Base-by-base conservation (phyloP, 2,888 invertebrate species). In the Hirtodrosophila histrioides region DNA sequence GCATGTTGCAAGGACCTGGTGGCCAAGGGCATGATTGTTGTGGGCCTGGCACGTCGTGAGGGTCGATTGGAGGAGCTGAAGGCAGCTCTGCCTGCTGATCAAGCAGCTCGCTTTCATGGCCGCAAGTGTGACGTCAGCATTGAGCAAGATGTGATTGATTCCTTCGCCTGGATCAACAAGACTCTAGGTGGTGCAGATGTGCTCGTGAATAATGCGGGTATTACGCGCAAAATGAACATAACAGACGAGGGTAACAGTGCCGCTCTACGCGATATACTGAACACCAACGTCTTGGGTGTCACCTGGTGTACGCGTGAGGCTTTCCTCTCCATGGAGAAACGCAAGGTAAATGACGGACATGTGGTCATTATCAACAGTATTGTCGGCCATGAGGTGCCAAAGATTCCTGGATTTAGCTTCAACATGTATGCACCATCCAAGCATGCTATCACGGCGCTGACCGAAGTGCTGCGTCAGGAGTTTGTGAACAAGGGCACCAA, bases 141-240 rank as follows among this genome's bases (percentile, higher is more conserved):
- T 3, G 93, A 94, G 72, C 91, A 92, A 0, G 92, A 94, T 10
- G 93, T 94, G 24, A 69, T 92, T 23, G 86, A 86, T 4, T 91
- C 93, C 37, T 94, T 94, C 84, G 73, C 86, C 11, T 91, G 90
- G 89, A 91, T 93, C 41, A 92, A 93, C 9, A 69, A 87, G 8
- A 86, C 91, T 6, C 75, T 93, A 0, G 94, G 94, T 0, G 93
- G 93, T 1, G 91, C 93, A 2, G 93, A 94, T 85, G 91, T 94
- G 0, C 89, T 94, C 43, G 85, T 94, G 0, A 94, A 94, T 79
- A 94, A 93, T 81, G 94, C 94, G 0, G 90, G 88, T 3, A 75
- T 86, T 3, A 24, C 69, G 0, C 65, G 71, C 0, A 35, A 46
- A 0, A 63, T 68, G 0, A 12, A 60, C 17, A 49, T 89, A 6